These are phyloP conservation scores for Dermolepida albohirtum DNA, from an alignment of 2,888 invertebrate genomes.

Conservation along the genomic window DNA sequence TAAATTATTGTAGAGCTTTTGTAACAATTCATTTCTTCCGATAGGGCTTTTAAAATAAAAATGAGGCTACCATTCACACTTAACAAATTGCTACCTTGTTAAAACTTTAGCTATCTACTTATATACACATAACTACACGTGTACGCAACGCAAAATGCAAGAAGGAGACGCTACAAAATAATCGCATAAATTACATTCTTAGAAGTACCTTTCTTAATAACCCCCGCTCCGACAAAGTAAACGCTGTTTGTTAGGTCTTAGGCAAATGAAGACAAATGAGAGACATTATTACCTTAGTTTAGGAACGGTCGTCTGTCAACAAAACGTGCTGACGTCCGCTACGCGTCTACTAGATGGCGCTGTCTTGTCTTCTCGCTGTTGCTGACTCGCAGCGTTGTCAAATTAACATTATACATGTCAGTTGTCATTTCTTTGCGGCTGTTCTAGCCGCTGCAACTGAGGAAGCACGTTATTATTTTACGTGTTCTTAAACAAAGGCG, in stretches of 20 bases:
- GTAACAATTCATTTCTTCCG: no score
- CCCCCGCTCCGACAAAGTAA: conserved; percentile 52
- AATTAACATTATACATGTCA: conserved; percentile 54
- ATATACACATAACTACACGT: no score
- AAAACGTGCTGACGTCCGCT: conserved; percentile 54
- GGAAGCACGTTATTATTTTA: no score
- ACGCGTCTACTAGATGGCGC: conserved; percentile 52
- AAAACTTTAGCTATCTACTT: no score
- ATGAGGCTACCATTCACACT: no score
- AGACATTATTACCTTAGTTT: conserved; percentile 64
- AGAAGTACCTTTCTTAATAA: conserved; percentile 54
- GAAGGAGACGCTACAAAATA: conserved; percentile 40
- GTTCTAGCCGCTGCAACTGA: no score
- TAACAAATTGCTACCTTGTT: no score
- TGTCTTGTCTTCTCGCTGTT: conserved; percentile 47
- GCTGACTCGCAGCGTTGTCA: conserved; percentile 57
- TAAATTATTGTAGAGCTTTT: no score
- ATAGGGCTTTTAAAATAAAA: no score
- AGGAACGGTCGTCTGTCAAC: conserved; percentile 59
- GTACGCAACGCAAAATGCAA: no score
- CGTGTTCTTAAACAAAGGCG: no score
- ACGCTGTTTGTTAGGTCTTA: conserved; percentile 58
- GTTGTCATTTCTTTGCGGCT: conserved; percentile 49
- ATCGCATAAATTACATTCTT: conserved; percentile 50
- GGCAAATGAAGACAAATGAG: conserved; percentile 65